Percentiles rank a stretch among this genome's conserved stretches.
Evolutionary conservation across 2,113 vertebrate species (phyloP).

Genomic region (Scomber colias): DNA sequence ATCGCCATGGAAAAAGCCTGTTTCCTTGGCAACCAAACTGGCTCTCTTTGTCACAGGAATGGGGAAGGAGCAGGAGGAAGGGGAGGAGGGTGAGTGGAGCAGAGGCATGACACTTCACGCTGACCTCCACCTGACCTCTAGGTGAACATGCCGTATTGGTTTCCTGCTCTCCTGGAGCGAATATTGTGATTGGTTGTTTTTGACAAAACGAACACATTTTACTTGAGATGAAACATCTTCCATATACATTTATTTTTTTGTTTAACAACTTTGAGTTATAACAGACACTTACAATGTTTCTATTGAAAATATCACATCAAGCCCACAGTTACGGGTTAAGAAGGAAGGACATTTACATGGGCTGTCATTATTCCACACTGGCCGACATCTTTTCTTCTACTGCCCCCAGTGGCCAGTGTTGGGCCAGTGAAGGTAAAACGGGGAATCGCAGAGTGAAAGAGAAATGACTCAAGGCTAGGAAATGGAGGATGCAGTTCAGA

Average conservation of each 20-base stretch:
- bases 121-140: slow-evolving; percentile 82
- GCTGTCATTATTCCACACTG: slow-evolving; percentile 16
- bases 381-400: slow-evolving; percentile 54
- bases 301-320: slow-evolving; percentile 12
- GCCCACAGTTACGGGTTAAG: neutral
- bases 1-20: slow-evolving; percentile 73
- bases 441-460: slow-evolving; percentile 49
- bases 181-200: slow-evolving; percentile 27
- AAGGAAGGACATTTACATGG: slow-evolving; percentile 22
- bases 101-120: slow-evolving; percentile 61
- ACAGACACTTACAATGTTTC: neutral
- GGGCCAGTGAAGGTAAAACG: slow-evolving; percentile 45
- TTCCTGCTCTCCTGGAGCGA: slow-evolving; percentile 52
- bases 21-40: slow-evolving; percentile 82
- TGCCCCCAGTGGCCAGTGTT: slow-evolving; percentile 58
- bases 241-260: slow-evolving; percentile 4
- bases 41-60: slow-evolving; percentile 81
- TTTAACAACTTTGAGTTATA: neutral
- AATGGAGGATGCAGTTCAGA: slow-evolving; percentile 64
- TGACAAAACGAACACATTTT: neutral
- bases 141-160: slow-evolving; percentile 62
- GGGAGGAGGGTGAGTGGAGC: slow-evolving; percentile 30
- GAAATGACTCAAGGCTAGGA: slow-evolving; percentile 64
- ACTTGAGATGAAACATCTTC: neutral
- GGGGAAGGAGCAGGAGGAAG: slow-evolving; percentile 59